These are phyloP conservation scores for Pheosia tremula DNA, from an alignment of 2,888 invertebrate genomes.

Conservation along the genomic window DNA sequence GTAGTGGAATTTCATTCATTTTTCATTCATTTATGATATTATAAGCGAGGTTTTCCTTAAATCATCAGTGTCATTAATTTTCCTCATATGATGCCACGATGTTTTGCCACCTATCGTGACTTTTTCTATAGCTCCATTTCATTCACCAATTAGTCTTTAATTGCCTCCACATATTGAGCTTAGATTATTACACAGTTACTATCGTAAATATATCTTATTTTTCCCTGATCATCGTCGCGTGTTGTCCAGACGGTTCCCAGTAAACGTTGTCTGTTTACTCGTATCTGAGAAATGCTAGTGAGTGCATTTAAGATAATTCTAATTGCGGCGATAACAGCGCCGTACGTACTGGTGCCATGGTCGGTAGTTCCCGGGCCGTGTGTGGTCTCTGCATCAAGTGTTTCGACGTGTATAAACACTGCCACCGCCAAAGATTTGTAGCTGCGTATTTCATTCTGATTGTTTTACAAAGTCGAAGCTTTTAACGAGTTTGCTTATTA, in stretches of 20 bases:
- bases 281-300: slow-evolving; percentile 39
- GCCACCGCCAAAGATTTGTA: slow-evolving; percentile 18
- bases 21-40: too few species aligned
- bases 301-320: slow-evolving; percentile 40
- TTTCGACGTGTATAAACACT: slow-evolving; percentile 3
- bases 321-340: slow-evolving; percentile 38
- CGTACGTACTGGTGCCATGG: slow-evolving; percentile 24
- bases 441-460: slow-evolving; percentile 25
- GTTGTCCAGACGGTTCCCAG: slow-evolving; percentile 14
- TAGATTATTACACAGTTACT: too few species aligned
- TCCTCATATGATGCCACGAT: background rate
- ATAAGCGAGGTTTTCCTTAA: background rate
- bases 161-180: too few species aligned
- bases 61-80: background rate
- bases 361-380: slow-evolving; percentile 31
- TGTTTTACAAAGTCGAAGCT: slow-evolving; percentile 26
- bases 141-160: too few species aligned
- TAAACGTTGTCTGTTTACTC: slow-evolving; percentile 20
- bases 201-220: too few species aligned
- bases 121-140: too few species aligned
- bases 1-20: background rate
- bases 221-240: background rate
- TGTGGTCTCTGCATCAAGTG: slow-evolving; percentile 28
- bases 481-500: slow-evolving; percentile 3
- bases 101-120: too few species aligned